Evolutionary conservation across 37 sponge, comb jelly and placozoan genomes (phyloP), one percentile per base, ranked within the genome.

Genomic region (Sycon ciliatum): DNA sequence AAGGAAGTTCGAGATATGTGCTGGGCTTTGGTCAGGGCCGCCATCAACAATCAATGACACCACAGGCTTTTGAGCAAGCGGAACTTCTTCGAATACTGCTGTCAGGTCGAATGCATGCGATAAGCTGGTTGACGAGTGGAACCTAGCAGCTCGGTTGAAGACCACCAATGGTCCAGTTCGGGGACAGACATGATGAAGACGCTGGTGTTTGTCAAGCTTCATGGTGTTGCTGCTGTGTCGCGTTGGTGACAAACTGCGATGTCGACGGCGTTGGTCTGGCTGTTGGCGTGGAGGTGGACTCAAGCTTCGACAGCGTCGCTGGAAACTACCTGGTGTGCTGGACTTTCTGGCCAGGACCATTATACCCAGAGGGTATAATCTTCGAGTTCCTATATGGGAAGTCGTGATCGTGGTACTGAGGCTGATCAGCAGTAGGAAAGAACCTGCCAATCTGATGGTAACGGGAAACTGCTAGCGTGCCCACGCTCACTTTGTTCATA

Each of bases 291-390:
- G n/a, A n/a, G n/a, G n/a, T n/a, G n/a, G n/a, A n/a, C n/a, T n/a
- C n/a, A n/a, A n/a, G n/a, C n/a, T n/a, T n/a, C n/a, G n/a, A n/a
- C n/a, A n/a, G n/a, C n/a, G n/a, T n/a, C n/a, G n/a, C n/a, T n/a
- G n/a, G n/a, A n/a, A n/a, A n/a, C n/a, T n/a, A n/a, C n/a, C n/a
- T n/a, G n/a, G n/a, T n/a, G n/a, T n/a, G n/a, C n/a, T n/a, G n/a
- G n/a, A n/a, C n/a, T n/a, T n/a, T n/a, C n/a, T n/a, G n/a, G n/a
- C n/a, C n/a, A n/a, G n/a, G n/a, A n/a, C n/a, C n/a, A n/a, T n/a
- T 73, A 34, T 73, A 62, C 23, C 74, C 74, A 73, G 74, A 73
- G 56, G 57, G 74, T 31, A 73, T 73, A n/a, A 73, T 46, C 57
- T 29, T 28, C 55, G 46, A 73, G n/a, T 54, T 54, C 28, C 55